phyloP scores from a whole-genome alignment of 30 jellyfish, hydroid and myxozoan genomes.

The Aurelia aurita region DNA sequence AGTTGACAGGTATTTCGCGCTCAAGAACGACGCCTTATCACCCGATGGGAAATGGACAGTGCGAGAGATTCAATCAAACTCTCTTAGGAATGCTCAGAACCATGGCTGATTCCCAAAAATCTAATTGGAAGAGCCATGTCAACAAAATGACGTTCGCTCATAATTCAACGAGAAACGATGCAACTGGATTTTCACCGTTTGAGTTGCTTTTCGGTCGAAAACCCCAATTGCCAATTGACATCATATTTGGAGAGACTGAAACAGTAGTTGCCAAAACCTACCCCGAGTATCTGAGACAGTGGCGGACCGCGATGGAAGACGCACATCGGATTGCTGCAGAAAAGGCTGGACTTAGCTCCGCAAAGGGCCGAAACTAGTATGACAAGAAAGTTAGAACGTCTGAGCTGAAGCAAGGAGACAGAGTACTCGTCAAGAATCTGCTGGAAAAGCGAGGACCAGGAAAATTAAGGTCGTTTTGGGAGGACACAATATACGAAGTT shows the following conservation, averaged over 20 bases:
- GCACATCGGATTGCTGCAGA: slow-evolving; percentile 16
- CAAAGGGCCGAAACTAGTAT: too few relatives aligned
- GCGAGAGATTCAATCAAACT: slow-evolving; percentile 44
- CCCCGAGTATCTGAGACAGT: neutral
- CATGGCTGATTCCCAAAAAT: slow-evolving; percentile 18
- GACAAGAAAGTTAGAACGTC: slow-evolving; percentile 1
- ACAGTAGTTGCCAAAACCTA: neutral
- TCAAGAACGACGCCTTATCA: slow-evolving; percentile 70
- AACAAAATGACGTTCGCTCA: slow-evolving; percentile 22
- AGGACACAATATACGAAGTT: slow-evolving; percentile 18
- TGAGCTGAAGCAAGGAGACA: slow-evolving; percentile 26
- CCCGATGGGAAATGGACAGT: slow-evolving; percentile 65
- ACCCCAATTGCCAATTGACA: slow-evolving; percentile 20
- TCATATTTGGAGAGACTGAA: neutral
- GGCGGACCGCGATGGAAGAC: slow-evolving; percentile 31
- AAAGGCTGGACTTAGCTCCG: slow-evolving; percentile 33
- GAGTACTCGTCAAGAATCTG: neutral
- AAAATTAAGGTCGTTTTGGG: slow-evolving; percentile 32
- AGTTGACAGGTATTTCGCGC: slow-evolving; percentile 1
- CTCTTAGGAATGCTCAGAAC: too few relatives aligned
- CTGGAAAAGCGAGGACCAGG: slow-evolving; percentile 25
- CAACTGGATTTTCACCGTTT: slow-evolving; percentile 10
- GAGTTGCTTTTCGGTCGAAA: slow-evolving; percentile 19
- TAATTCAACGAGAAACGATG: slow-evolving; percentile 18
- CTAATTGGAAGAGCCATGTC: slow-evolving; percentile 16